Conservation (phyloP, 2,888 invertebrate genomes). For the Tetranychus piercei region DNA sequence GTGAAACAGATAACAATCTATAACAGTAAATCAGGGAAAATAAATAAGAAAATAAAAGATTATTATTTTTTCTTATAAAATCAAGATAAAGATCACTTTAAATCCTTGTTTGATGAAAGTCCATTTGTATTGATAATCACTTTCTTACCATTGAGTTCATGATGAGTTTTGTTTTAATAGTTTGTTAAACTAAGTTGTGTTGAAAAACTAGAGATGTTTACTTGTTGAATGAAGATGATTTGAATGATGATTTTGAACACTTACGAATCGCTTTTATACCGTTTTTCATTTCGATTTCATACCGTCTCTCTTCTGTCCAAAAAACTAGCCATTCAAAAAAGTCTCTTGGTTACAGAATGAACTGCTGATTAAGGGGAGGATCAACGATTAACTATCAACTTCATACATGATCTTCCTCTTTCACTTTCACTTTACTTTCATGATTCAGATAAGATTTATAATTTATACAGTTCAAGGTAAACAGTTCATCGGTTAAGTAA, state of each 20-base stretch:
- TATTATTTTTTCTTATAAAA: neutral
- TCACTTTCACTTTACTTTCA: no score
- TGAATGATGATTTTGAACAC: neutral
- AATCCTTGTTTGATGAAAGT: neutral
- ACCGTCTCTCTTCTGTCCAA: no score
- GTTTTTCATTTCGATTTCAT: neutral
- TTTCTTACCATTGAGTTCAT: constrained; percentile 1
- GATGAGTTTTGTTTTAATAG: neutral
- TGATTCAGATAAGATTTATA: no score
- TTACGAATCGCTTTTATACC: neutral
- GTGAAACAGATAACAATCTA: no score
- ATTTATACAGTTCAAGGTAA: no score
- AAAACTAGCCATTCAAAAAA: no score
- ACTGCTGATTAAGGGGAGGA: no score
- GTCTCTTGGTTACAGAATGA: no score
- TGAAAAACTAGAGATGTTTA: neutral
- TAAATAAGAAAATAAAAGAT: neutral
- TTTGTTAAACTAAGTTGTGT: neutral
- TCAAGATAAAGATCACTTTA: neutral
- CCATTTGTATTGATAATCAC: neutral
- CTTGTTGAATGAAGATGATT: neutral
- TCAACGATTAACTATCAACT: no score
- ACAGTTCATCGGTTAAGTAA: no score
- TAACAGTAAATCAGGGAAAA: neutral
- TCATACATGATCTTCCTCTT: no score